Evolutionary conservation across 2,888 invertebrate genomes (phyloP), one percentile per base, ranked within the genome.

Genomic region (Polia nebulosa): DNA sequence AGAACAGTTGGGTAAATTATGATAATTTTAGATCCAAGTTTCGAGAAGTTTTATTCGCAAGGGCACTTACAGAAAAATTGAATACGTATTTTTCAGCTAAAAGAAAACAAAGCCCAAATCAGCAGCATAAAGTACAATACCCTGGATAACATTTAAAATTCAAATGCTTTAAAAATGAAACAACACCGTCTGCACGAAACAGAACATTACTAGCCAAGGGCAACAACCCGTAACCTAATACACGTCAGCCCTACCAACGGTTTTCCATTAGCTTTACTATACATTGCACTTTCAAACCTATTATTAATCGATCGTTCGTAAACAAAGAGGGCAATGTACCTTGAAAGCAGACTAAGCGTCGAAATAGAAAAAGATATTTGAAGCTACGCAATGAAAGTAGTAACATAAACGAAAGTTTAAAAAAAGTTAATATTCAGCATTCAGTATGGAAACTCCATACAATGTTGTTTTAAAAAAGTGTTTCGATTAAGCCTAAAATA

Each of bases 271-370:
- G 61, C 69, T 76, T 78, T 65, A 69, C 64, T 76, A 71, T 78
- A 83, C 80, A 80, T 80, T 81, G 81, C 80, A 71, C 75, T 80
- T 78, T 72, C 44, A 60, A 77, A 80, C 74, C 58, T 77, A 76
- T 62, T 70, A 68, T 70, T 82, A 83, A 88, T 81, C 80, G 83
- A 78, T 81, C 56, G 61, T 66, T 63, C 13, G 81, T 76, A 87
- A 87, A 87, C 81, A 88, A 73, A 81, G 80, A 78, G 82, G 63
- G 76, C 69, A 70, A 82, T 84, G 83, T 79, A 82, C 80, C 44
- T 27, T 22, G 62, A 61, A 57, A 39, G 17, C 27, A 47, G 41
- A 45, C 58, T 69, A 44, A 63, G 29, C 20, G 51, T 74, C 39
- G 58, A 36, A 55, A 41, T 51, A 29, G 59, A 61, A 53, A 57